Evolutionary conservation across 2,113 vertebrate species (phyloP).

Genomic region (Salvelinus namaycush): DNA sequence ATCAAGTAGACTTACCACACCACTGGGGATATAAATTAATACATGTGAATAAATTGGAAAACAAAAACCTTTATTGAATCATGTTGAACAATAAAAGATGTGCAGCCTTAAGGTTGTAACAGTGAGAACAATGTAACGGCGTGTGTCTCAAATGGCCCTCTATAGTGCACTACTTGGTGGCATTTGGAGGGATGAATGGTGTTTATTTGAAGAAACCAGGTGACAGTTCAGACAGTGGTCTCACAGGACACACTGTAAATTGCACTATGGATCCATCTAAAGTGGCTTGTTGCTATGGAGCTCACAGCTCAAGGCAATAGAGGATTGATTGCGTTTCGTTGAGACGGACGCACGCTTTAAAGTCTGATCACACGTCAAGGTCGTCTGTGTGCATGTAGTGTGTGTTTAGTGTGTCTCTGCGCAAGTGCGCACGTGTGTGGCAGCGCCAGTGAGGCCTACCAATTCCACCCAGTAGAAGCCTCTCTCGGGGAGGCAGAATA

Average conservation of each 20-base stretch:
- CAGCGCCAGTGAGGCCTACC: conserved; percentile 1
- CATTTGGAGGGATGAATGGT: no score
- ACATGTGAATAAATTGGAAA: conserved; percentile 25
- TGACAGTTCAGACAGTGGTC: not conserved
- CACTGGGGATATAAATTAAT: conserved; percentile 30
- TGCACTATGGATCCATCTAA: conserved; percentile 23
- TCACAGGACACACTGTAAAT: not conserved
- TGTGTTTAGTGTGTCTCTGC: no score
- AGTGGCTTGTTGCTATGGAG: conserved; percentile 11
- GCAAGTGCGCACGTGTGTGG: not conserved
- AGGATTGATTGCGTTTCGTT: not conserved
- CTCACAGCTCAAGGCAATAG: conserved; percentile 12
- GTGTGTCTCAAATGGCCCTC: not conserved
- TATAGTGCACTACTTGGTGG: not conserved
- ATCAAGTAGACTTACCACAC: conserved; percentile 32
- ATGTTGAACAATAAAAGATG: conserved; percentile 22
- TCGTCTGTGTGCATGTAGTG: conserved; percentile 4
- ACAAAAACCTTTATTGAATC: conserved; percentile 33
- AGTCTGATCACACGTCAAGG: conserved; percentile 45
- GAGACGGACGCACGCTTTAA: not conserved
- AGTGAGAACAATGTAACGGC: not conserved
- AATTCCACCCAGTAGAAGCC: not conserved
- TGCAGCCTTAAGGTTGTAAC: not conserved
- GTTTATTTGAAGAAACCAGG: no score
- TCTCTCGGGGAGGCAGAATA: conserved; percentile 9